Conservation (phyloP, 2,113 vertebrate genomes). For the Cynopterus brachyotis region DNA sequence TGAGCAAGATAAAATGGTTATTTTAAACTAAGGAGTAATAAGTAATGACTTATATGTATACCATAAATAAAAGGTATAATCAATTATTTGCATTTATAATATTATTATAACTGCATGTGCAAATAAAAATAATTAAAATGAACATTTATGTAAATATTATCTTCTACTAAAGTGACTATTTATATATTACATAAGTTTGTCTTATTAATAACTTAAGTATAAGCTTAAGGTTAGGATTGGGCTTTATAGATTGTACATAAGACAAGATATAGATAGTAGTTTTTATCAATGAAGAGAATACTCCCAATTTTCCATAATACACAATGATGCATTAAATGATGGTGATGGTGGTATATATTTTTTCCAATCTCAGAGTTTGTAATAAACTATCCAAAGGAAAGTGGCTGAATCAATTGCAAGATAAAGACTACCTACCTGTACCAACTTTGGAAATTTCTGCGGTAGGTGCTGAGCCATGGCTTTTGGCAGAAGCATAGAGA, state of each 20-base stretch:
- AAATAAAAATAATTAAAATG: background rate
- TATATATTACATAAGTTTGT: background rate
- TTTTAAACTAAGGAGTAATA: background rate
- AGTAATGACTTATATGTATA: background rate
- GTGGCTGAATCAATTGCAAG: constrained; percentile 57
- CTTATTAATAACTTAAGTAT: background rate
- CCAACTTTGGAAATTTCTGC: constrained; percentile 53
- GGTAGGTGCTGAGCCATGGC: constrained; percentile 67
- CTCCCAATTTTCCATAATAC: constrained; percentile 55
- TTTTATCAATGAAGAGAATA: constrained; percentile 49
- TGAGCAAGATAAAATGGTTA: background rate
- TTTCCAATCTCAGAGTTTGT: constrained; percentile 41
- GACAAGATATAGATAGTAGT: background rate
- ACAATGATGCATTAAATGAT: constrained; percentile 38
- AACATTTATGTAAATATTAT: background rate
- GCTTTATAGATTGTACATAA: background rate
- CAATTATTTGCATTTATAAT: background rate
- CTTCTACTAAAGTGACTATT: background rate
- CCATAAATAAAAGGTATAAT: background rate
- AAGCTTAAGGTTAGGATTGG: background rate
- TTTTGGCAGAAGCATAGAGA: constrained; percentile 36
- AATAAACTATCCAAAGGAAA: constrained; percentile 71
- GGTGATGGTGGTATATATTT: background rate
- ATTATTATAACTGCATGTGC: background rate
- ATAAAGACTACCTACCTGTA: constrained; percentile 55